Evolutionary conservation across 2,888 invertebrate genomes (phyloP).

Genomic region (Limnephilus rhombicus): DNA sequence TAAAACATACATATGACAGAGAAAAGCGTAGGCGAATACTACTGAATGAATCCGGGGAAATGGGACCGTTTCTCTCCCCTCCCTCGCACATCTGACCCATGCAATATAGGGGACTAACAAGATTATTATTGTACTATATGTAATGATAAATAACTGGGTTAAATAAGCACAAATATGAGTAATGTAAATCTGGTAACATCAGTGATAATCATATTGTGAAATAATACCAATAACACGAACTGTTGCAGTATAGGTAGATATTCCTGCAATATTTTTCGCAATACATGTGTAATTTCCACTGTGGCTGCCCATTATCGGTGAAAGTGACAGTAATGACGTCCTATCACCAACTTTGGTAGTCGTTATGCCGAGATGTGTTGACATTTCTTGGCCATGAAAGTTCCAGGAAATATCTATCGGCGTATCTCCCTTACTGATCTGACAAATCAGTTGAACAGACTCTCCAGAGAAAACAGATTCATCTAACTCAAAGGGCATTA

Average conservation of each 20-base stretch:
- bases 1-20: no score
- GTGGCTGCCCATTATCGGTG: constrained; percentile 83
- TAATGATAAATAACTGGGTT: not conserved
- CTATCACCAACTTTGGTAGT: constrained; percentile 81
- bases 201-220: constrained; percentile 22
- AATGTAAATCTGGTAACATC: constrained; percentile 1
- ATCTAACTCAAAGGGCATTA: constrained; percentile 82
- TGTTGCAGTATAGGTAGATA: constrained; percentile 81
- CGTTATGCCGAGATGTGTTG: constrained; percentile 77
- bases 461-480: constrained; percentile 84
- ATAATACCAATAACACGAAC: constrained; percentile 76
- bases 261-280: constrained; percentile 85
- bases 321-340: constrained; percentile 84
- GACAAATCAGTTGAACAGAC: constrained; percentile 82
- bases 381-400: constrained; percentile 82
- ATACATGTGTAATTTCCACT: constrained; percentile 87
- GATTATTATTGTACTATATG: not conserved
- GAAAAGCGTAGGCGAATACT: no score
- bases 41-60: no score
- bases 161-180: not conserved
- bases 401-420: constrained; percentile 87
- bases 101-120: constrained; percentile 15
- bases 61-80: no score
- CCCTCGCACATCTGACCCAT: constrained; percentile 3
- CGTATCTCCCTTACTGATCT: constrained; percentile 85